phyloP scores from a whole-genome alignment of 2,888 invertebrate genomes.

The Diarsia brunnea region DNA sequence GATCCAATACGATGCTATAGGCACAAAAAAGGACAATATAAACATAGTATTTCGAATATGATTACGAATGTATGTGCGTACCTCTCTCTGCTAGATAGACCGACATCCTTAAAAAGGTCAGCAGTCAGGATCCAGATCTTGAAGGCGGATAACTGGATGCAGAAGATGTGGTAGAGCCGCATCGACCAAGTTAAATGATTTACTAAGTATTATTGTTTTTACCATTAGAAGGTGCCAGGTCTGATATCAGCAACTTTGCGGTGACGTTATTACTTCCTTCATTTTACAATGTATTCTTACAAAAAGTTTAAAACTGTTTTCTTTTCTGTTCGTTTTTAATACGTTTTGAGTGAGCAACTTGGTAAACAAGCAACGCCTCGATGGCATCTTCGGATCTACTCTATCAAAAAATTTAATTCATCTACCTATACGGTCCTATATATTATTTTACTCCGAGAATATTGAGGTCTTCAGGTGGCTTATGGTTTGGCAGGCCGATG shows the following conservation, averaged over 20 bases:
- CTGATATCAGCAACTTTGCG: background rate
- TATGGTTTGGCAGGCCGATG: background rate
- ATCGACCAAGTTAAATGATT: background rate
- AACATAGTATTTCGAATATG: too few relatives aligned
- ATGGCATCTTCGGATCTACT: constrained; percentile 1
- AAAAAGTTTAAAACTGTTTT: background rate
- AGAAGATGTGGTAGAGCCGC: background rate
- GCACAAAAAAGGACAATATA: too few relatives aligned
- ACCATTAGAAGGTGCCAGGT: background rate
- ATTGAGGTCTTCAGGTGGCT: background rate
- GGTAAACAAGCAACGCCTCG: background rate
- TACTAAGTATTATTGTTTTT: background rate
- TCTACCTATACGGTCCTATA: background rate
- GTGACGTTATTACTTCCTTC: background rate
- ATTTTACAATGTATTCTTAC: background rate
- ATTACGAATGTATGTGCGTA: background rate
- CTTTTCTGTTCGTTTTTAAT: background rate
- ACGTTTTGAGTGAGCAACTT: background rate
- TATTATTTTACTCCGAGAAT: background rate
- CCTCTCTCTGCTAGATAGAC: background rate
- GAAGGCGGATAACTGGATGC: background rate
- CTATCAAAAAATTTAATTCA: too few relatives aligned
- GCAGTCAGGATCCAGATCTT: too few relatives aligned
- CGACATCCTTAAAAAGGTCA: background rate
- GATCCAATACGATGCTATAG: too few relatives aligned